Evolutionary conservation across 1,140 invertebrate genomes (phyloP), one percentile per base, ranked within the genome.

Genomic region (Drosophila parabipectinata): DNA sequence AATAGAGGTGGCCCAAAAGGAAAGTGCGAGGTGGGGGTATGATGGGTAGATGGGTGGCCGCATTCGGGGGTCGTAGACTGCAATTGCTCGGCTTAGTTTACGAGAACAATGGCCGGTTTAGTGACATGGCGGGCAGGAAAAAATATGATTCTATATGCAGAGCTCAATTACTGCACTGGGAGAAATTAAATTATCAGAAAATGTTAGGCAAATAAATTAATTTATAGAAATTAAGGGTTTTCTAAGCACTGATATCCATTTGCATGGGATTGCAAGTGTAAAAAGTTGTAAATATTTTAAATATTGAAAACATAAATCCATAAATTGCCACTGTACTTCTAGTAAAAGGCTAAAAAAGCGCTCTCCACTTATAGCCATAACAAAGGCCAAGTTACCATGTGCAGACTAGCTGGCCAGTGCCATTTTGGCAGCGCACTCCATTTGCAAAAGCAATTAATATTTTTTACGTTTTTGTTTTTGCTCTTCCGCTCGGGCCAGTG

Each of bases 401-500:
- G 58, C 8, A n/a, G 48, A 69, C 53, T 69, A 69, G 72, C 48
- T 59, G 59, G 72, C 50, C 66, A 77, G 76, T 52, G 66, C 60
- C 78, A 81, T 81, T 87, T 84, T 81, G 77, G 74, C 74, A 58
- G 60, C 60, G 57, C 12, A 87, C 79, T 88, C 79, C 74, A 88
- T 88, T 88, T 83, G 83, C 62, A 88, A 88, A 88, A 88, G 83
- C 83, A 88, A 88, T 88, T 88, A 88, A 79, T 81, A 82, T 81
- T 57, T 57, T 59, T 53, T 61, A 63, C 50, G 52, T 63, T 59
- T 61, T 71, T 56, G 62, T 72, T 73, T 67, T 73, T 79, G 56
- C 50, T 55, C 72, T 14, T 66, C 57, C 41, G 53, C 57, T 58
- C 21, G 30, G 55, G 44, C 26, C 41, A 52, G 41, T 55, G 55